Conservation (phyloP, 2,797 vertebrate genomes). For the Centroberyx gerrardi region DNA sequence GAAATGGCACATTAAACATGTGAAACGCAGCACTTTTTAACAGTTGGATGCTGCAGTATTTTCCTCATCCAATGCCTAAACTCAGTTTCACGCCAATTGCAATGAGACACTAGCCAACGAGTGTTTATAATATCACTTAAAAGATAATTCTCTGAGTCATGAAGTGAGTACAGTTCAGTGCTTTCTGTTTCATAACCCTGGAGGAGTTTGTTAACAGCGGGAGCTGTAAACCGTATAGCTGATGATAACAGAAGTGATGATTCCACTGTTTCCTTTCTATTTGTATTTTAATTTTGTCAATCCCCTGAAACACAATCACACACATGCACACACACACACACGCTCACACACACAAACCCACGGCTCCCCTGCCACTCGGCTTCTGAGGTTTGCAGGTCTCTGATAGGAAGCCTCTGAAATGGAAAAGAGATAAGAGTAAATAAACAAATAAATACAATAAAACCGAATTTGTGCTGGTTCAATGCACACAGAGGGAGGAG, state of each 20-base stretch:
- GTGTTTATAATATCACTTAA: slow-evolving; percentile 70
- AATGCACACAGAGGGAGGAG: slow-evolving; percentile 72
- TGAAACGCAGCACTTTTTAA: slow-evolving; percentile 24
- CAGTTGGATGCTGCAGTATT: slow-evolving; percentile 30
- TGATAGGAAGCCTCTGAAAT: slow-evolving; percentile 84
- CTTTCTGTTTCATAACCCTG: slow-evolving; percentile 73
- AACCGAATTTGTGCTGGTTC: slow-evolving; percentile 85
- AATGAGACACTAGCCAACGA: slow-evolving; percentile 47
- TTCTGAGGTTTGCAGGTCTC: slow-evolving; percentile 82
- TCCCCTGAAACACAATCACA: slow-evolving; percentile 70
- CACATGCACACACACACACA: slow-evolving; percentile 27
- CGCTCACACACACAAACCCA: slow-evolving; percentile 62
- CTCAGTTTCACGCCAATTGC: slow-evolving; percentile 53
- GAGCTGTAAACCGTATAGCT: slow-evolving; percentile 69
- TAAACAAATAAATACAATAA: slow-evolving; percentile 86
- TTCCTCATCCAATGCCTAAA: slow-evolving; percentile 47
- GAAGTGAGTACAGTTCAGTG: slow-evolving; percentile 66
- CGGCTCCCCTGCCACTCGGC: slow-evolving; percentile 77
- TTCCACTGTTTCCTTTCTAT: slow-evolving; percentile 82
- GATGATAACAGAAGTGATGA: slow-evolving; percentile 84
- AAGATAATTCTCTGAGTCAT: slow-evolving; percentile 70
- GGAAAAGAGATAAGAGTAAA: slow-evolving; percentile 85
- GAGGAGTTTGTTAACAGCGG: slow-evolving; percentile 81
- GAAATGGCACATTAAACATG: slow-evolving; percentile 16
- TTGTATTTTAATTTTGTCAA: slow-evolving; percentile 84